Conservation (phyloP, 2,888 invertebrate species). For the Idaea dimidiata region DNA sequence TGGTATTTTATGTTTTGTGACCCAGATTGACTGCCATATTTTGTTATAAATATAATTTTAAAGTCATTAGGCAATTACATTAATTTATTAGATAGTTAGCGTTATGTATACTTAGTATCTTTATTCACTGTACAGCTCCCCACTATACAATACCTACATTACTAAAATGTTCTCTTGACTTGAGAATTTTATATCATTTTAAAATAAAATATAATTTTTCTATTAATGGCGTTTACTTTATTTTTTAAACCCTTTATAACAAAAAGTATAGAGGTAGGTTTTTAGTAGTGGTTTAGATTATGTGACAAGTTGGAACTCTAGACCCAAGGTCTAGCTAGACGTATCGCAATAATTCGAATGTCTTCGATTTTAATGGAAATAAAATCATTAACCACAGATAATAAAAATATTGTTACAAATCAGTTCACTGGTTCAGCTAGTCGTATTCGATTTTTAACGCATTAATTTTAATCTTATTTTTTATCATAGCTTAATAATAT, state of each 20-base stretch:
- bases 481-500: too few relatives aligned
- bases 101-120: not conserved
- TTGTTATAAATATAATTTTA: not conserved
- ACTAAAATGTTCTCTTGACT: not conserved
- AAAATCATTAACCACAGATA: too few relatives aligned
- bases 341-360: too few relatives aligned
- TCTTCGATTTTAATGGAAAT: too few relatives aligned
- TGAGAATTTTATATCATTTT: conserved; percentile 1
- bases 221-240: not conserved
- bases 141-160: not conserved
- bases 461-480: too few relatives aligned
- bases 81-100: not conserved
- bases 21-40: not conserved
- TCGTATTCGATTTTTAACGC: too few relatives aligned
- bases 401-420: too few relatives aligned
- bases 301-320: too few relatives aligned
- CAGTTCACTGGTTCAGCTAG: too few relatives aligned
- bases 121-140: not conserved
- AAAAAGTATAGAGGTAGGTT: too few relatives aligned
- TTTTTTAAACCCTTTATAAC: not conserved
- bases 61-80: not conserved
- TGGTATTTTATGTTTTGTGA: not conserved
- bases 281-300: too few relatives aligned
- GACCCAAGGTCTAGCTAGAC: too few relatives aligned
- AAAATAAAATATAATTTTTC: not conserved